These are phyloP conservation scores for Asarcornis scutulata DNA, from an alignment of 2,113 vertebrate species.

Conservation along the genomic window DNA sequence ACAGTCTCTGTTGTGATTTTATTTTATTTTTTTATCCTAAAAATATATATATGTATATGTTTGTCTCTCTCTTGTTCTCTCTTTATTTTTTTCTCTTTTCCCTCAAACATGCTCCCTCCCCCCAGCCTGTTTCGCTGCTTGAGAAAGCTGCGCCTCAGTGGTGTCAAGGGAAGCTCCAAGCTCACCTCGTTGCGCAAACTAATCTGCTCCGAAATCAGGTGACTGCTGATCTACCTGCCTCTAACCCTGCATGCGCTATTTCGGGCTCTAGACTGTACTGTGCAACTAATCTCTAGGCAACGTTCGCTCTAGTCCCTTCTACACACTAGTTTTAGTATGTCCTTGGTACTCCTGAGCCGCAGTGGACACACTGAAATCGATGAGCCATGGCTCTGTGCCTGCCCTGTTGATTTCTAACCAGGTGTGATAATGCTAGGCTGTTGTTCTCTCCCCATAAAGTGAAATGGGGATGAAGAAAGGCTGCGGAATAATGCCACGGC, in stretches of 20 bases:
- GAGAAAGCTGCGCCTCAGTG: conserved; percentile 97
- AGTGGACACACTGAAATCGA: neutral
- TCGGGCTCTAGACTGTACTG: conserved; percentile 39
- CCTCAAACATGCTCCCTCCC: conserved; percentile 61
- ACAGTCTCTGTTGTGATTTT: conserved; percentile 48
- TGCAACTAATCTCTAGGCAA: conserved; percentile 43
- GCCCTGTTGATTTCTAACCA: neutral
- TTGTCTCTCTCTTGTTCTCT: conserved; percentile 70
- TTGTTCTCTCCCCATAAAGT: neutral
- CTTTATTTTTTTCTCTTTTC: conserved; percentile 49
- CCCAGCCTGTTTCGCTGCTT: conserved; percentile 94
- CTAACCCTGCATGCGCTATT: conserved; percentile 79
- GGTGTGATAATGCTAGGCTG: neutral
- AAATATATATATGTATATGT: conserved; percentile 12
- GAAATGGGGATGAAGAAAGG: neutral
- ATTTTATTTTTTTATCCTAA: conserved; percentile 14
- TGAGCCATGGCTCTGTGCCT: neutral
- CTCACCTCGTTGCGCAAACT: conserved; percentile 98
- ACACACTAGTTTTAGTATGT: neutral
- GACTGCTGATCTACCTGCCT: conserved; percentile 77
- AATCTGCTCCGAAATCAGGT: conserved; percentile 99
- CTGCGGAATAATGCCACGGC: neutral
- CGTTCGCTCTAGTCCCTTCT: conserved; percentile 45
- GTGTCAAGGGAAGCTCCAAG: conserved; percentile 99
- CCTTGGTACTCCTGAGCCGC: neutral